Base-by-base conservation (phyloP, 2,888 invertebrate species). In the Mactromeris polynyma region DNA sequence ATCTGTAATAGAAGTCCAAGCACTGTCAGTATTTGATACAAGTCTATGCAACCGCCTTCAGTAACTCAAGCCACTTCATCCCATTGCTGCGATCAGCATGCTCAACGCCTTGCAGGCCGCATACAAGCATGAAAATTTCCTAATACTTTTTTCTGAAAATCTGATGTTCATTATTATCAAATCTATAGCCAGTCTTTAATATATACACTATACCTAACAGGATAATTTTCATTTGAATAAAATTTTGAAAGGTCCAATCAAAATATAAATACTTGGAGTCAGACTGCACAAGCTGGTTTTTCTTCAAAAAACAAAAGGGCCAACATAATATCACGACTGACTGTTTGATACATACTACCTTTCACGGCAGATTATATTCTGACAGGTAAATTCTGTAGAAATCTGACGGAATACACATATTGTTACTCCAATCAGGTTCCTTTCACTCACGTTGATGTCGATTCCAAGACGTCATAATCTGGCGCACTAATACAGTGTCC, bases 401-500 rank as follows among this genome's bases (percentile, higher is more conserved):
- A 73, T 73, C 73, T 73, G 73, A 83, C 36, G 73, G 83, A 83
- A 83, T 83, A 83, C 83, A 83, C 77, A 77, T 77, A 69, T 82
- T 69, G 73, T 83, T 83, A 83, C 69, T 83, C 83, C 83, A 33
- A 77, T 73, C 83, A 83, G 83, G 83, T 83, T 42, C 79, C 79
- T 79, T 79, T 40, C 26, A 40, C 73, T 73, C 46, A 73, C n/a
- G 83, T 69, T 42, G 83, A 31, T 51, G 83, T 26, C 33, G 83
- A 40, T 42, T 58, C 73, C 83, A 40, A 36, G 69, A 82, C 83
- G 83, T 83, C 77, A 83, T 31, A 46, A 83, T 82, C 64, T 64
- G 77, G 42, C 46, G 77, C 69, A 85, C 64, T 77, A 58, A 85
- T 85, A 85, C 80, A 85, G 85, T 85, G 85, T 85, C 85, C 78